Percentiles rank a stretch among this genome's conserved stretches.
Conservation (phyloP, 2,888 invertebrate species). For the Euplexia lucipara region DNA sequence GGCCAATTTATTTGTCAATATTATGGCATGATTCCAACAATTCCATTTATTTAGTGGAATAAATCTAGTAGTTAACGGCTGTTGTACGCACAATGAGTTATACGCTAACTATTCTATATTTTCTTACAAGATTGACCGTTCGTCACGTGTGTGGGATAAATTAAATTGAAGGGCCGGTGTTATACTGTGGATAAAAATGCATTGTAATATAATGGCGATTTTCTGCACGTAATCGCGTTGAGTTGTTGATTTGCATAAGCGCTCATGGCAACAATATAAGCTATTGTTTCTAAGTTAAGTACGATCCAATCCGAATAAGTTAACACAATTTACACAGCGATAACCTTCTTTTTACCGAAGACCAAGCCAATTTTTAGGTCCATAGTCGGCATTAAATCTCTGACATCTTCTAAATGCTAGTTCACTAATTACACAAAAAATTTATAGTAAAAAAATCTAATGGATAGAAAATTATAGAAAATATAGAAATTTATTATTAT, state of each 20-base stretch:
- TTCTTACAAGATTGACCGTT: slow-evolving; percentile 43
- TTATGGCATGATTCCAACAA: slow-evolving; percentile 76
- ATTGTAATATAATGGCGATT: not conserved
- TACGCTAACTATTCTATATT: slow-evolving; percentile 33
- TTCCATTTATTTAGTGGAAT: slow-evolving; percentile 69
- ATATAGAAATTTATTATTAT: too few relatives aligned
- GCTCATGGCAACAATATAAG: not conserved
- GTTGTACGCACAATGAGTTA: slow-evolving; percentile 47
- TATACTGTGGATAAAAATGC: not conserved
- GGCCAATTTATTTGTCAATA: slow-evolving; percentile 71
- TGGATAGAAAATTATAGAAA: too few relatives aligned
- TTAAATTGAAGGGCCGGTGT: slow-evolving; percentile 6
- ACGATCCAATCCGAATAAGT: too few relatives aligned
- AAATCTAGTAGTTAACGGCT: slow-evolving; percentile 50
- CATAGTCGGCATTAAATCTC: too few relatives aligned
- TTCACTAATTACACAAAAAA: too few relatives aligned
- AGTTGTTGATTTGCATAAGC: not conserved
- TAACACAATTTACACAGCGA: too few relatives aligned
- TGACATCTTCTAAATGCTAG: too few relatives aligned
- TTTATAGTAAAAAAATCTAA: too few relatives aligned
- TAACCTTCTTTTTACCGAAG: too few relatives aligned
- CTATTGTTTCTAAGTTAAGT: too few relatives aligned
- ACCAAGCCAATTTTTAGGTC: too few relatives aligned
- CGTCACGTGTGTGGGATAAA: slow-evolving; percentile 26
- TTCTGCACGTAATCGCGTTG: not conserved